Evolutionary conservation across 1,140 invertebrate species (phyloP).

Genomic region (Panulirus ornatus): DNA sequence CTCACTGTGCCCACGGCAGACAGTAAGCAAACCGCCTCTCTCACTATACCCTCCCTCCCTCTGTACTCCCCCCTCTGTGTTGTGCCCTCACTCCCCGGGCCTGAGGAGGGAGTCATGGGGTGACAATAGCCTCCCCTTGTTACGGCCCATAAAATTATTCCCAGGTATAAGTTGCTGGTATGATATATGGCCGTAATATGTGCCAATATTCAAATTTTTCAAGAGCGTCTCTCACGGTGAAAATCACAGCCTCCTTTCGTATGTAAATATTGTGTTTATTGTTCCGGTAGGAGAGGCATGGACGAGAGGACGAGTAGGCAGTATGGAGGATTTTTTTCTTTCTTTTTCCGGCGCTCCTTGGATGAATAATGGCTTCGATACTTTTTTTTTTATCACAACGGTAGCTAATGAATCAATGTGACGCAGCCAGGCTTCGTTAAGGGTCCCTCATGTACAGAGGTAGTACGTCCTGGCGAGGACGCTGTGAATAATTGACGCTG

Average conservation of each 20-base stretch:
- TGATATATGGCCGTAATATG: conserved; percentile 44
- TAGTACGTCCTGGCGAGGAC: neutral
- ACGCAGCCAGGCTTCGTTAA: conserved; percentile 22
- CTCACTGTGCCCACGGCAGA: no score
- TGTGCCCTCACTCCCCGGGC: conserved; percentile 29
- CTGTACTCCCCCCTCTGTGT: conserved; percentile 19
- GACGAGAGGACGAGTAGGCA: neutral
- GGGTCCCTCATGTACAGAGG: neutral
- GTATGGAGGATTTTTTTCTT: neutral
- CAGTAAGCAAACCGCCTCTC: neutral
- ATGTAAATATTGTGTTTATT: conserved; percentile 39
- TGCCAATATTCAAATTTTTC: conserved; percentile 51
- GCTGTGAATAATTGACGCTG: neutral
- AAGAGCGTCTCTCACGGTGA: conserved; percentile 35
- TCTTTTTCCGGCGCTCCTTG: neutral
- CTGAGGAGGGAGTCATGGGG: no score
- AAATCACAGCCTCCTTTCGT: conserved; percentile 34
- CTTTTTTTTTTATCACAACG: conserved; percentile 7
- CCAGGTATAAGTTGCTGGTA: conserved; percentile 21
- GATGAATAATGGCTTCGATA: conserved; percentile 24
- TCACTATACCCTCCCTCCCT: neutral
- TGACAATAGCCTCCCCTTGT: conserved; percentile 40
- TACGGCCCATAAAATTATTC: conserved; percentile 41
- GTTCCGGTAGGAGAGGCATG: neutral
- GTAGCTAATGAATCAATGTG: conserved; percentile 36